These are phyloP conservation scores for Syrrhaptes paradoxus DNA, from an alignment of 2,113 vertebrate genomes.

Conservation along the genomic window DNA sequence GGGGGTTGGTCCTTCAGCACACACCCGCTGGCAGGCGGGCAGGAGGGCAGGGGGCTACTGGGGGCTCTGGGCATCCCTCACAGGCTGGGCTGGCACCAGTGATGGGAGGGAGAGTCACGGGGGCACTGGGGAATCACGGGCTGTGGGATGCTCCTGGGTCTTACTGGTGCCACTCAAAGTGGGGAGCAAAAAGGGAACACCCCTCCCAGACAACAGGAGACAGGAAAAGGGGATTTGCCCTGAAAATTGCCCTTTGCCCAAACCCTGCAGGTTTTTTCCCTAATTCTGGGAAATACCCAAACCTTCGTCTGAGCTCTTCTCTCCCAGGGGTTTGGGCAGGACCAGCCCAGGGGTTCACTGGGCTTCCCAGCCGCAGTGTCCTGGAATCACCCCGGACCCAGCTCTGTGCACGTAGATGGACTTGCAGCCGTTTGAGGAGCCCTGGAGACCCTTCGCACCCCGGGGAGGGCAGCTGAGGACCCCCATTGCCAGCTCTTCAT, in stretches of 20 bases:
- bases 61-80: not conserved
- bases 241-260: not conserved
- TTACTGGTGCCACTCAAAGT: not conserved
- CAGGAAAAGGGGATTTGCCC: not conserved
- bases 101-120: rapidly evolving
- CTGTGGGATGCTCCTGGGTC: not conserved
- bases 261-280: not conserved
- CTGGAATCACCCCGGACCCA: not conserved
- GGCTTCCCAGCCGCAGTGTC: rapidly evolving
- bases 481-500: not conserved
- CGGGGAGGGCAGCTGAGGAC: rapidly evolving
- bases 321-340: not conserved
- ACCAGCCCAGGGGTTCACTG: not conserved
- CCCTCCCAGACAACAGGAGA: too few relatives aligned
- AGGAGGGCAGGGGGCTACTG: not conserved
- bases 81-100: rapidly evolving
- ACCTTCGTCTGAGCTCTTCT: not conserved
- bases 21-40: not conserved
- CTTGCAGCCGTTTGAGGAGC: rapidly evolving
- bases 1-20: not conserved
- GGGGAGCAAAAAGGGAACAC: not conserved
- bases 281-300: not conserved
- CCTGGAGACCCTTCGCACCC: not conserved
- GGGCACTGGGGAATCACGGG: rapidly evolving
- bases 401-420: rapidly evolving